Evolutionary conservation across 30 jellyfish, hydroid and myxozoan genomes (phyloP).

Genomic region (Aurelia sp.): DNA sequence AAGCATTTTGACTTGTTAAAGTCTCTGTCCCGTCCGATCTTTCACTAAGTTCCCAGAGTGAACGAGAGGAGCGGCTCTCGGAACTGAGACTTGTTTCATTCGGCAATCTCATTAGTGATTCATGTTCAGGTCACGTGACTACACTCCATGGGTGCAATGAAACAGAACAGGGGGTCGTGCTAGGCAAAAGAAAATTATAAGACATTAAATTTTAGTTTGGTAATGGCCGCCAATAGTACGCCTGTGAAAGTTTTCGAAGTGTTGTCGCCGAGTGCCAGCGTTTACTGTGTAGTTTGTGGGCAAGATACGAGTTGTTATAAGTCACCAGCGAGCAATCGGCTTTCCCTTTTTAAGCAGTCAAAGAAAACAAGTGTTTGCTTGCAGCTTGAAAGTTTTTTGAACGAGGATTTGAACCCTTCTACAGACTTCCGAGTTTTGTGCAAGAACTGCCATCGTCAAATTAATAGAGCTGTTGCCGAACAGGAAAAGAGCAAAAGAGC

Average conservation of each 20-base stretch:
- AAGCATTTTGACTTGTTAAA: no score
- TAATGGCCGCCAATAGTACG: constrained; percentile 47
- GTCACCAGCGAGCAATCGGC: constrained; percentile 52
- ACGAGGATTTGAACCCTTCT: constrained; percentile 36
- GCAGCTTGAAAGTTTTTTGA: constrained; percentile 48
- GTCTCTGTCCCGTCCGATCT: no score
- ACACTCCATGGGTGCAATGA: constrained; percentile 12
- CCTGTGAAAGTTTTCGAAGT: constrained; percentile 52
- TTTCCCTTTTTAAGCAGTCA: constrained; percentile 32
- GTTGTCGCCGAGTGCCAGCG: constrained; percentile 48
- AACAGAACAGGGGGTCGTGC: constrained; percentile 48
- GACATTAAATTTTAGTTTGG: no score
- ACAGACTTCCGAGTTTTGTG: constrained; percentile 27
- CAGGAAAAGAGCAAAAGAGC: constrained; percentile 49
- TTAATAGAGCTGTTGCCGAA: constrained; percentile 42
- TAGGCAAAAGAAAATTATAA: constrained; percentile 48
- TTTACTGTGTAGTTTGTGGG: constrained; percentile 55
- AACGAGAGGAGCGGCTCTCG: constrained; percentile 10
- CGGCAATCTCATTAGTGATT: constrained; percentile 26
- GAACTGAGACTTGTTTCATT: constrained; percentile 29
- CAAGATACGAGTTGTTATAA: constrained; percentile 36
- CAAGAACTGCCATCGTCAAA: constrained; percentile 37
- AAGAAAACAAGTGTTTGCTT: constrained; percentile 56
- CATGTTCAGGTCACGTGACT: constrained; percentile 27
- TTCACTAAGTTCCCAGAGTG: no score